Evolutionary conservation across 2,113 vertebrate genomes (phyloP).

Genomic region (Perognathus longimembris): DNA sequence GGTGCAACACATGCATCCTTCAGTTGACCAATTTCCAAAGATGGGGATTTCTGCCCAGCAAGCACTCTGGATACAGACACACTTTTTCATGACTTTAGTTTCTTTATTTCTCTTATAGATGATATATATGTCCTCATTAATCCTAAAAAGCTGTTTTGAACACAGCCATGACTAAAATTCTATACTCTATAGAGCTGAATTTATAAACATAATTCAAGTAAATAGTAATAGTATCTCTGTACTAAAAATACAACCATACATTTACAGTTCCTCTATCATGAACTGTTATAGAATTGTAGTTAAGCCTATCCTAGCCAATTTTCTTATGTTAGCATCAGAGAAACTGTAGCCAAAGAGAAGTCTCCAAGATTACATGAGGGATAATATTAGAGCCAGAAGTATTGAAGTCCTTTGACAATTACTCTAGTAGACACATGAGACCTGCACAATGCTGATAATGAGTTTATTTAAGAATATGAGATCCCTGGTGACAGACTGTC

Average conservation of each 20-base stretch:
- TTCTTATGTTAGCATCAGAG: neutral
- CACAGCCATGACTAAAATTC: neutral
- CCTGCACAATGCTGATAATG: neutral
- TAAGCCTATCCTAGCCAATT: neutral
- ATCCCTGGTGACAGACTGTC: neutral
- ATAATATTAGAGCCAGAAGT: neutral
- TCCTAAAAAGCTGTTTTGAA: neutral
- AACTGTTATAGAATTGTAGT: neutral
- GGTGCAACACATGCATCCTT: slow-evolving; percentile 5
- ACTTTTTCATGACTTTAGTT: neutral
- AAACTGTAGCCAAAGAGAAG: slow-evolving; percentile 1
- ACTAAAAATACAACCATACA: neutral
- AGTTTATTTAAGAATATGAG: neutral
- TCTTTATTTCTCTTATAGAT: neutral
- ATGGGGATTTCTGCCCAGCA: neutral
- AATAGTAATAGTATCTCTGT: neutral
- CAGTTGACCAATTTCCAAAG: neutral
- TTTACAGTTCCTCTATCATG: neutral
- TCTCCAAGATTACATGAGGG: neutral
- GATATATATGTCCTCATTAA: neutral
- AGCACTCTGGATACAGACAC: neutral
- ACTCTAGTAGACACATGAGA: neutral
- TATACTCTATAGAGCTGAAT: slow-evolving; percentile 11
- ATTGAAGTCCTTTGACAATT: neutral
- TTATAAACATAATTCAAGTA: neutral